Evolutionary conservation across 2,797 vertebrate genomes (phyloP), one percentile per base, ranked within the genome.

Genomic region (Chloroceryle amazona): DNA sequence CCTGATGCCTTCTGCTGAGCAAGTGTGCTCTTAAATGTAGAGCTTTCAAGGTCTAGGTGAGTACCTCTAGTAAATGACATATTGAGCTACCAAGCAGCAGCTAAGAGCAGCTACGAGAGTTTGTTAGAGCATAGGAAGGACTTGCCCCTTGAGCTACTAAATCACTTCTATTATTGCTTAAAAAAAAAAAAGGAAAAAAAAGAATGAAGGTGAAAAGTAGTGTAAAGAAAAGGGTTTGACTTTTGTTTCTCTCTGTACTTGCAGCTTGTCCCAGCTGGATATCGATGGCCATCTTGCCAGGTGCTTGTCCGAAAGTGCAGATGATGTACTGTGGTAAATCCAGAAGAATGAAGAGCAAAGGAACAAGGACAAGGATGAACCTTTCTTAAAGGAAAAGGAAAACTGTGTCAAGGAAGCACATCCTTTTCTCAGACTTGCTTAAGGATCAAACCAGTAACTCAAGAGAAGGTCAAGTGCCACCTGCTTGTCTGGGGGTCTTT

Each of bases 271-370:
- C 10, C 98, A 99, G 96, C 90, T 99, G 98, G 99, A 99, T 58
- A 92, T 99, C 4, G 99, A 99, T 42, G 75, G 98, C 75, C 99
- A 99, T 97, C 98, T 99, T 11, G 99, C 99, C 29, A 98, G 98
- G 96, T 99, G 99, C 97, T 96, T 99, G 97, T 99, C 99, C 1
- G 99, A 99, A 83, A 99, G 99, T 39, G 97, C 98, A 1, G 98
- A 98, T 21, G 99, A 99, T n/a, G 51, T 99, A 63, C 81, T 63
- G 44, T 99, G 99, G 99, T 99, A 97, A 99, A 85, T 18, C 5
- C 51, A 73, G 78, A 33, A 29, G 66, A 57, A 68, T 0, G 28
- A 65, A 54, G 65, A 87, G 26, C 63, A 26, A 63, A 90, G 54
- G 35, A 62, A 23, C 16, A 52, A 61, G 63, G 41, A 54, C 72